Conservation (phyloP, 2,113 vertebrate genomes). For the Eleginops maclovinus region DNA sequence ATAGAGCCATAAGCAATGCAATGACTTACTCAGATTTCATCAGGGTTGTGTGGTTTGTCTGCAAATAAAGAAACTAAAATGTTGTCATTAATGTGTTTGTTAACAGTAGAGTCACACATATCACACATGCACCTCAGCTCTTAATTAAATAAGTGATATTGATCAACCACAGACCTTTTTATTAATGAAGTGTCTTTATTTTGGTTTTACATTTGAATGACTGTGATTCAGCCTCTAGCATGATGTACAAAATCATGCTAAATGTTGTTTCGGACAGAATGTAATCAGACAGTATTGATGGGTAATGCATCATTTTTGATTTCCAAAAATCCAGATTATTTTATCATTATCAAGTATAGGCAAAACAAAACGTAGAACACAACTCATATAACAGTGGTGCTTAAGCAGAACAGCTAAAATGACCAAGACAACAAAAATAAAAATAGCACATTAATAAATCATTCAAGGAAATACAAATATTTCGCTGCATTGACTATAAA, state of each 20-base stretch:
- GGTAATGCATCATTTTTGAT: constrained; percentile 23
- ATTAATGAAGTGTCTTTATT: neutral
- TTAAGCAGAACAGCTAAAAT: neutral
- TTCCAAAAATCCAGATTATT: constrained; percentile 22
- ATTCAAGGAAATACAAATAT: neutral
- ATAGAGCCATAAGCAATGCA: neutral
- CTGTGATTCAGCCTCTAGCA: too few relatives aligned
- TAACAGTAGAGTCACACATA: neutral
- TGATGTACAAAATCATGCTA: too few relatives aligned
- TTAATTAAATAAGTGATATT: neutral
- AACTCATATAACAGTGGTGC: neutral
- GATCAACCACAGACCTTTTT: neutral
- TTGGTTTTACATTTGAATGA: neutral
- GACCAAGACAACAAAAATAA: neutral
- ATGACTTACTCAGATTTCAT: neutral
- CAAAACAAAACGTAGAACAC: neutral
- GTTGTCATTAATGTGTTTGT: neutral
- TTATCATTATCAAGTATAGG: neutral
- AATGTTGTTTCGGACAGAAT: neutral
- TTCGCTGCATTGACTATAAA: constrained; percentile 3
- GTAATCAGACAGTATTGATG: constrained; percentile 19
- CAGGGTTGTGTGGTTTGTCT: neutral
- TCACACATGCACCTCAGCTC: neutral
- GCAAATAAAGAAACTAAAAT: neutral
- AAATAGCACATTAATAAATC: neutral